phyloP scores from a whole-genome alignment of 2,113 vertebrate genomes.

The Chaenocephalus aceratus region DNA sequence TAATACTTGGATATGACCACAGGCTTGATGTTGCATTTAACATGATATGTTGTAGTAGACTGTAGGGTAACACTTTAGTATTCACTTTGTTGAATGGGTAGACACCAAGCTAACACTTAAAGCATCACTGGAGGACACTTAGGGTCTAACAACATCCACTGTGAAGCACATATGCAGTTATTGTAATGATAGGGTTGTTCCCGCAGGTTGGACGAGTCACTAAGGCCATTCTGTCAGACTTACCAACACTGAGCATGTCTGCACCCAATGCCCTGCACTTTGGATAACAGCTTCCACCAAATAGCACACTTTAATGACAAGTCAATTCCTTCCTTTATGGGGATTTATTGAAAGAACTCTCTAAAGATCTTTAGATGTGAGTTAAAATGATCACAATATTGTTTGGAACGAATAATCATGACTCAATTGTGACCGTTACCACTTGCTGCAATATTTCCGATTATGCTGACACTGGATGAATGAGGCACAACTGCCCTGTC shows the following conservation, averaged over 20 bases:
- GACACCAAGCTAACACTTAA: too few relatives aligned
- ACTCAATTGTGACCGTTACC: conserved; percentile 33
- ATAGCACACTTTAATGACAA: conserved; percentile 30
- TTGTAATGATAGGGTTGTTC: too few relatives aligned
- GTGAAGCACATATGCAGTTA: background rate
- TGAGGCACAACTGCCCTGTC: too few relatives aligned
- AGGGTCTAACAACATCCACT: background rate
- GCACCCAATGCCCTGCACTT: conserved; percentile 18
- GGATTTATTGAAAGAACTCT: conserved; percentile 45
- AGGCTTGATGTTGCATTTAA: too few relatives aligned
- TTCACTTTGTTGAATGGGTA: too few relatives aligned
- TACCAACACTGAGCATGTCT: background rate
- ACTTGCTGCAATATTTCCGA: conserved; percentile 10
- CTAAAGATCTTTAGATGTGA: conserved; percentile 18
- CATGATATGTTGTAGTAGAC: too few relatives aligned
- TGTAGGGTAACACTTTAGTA: too few relatives aligned
- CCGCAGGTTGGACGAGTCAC: background rate
- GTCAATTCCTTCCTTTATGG: conserved; percentile 41
- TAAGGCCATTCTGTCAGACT: background rate
- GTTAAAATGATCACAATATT: conserved; percentile 11
- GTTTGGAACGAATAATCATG: conserved; percentile 40
- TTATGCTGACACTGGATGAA: too few relatives aligned
- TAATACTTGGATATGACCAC: too few relatives aligned
- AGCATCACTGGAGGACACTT: too few relatives aligned
- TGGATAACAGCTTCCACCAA: conserved; percentile 49